These are phyloP conservation scores for Gasterosteus aculeatus DNA, from an alignment of 2,113 vertebrate genomes.

Conservation along the genomic window DNA sequence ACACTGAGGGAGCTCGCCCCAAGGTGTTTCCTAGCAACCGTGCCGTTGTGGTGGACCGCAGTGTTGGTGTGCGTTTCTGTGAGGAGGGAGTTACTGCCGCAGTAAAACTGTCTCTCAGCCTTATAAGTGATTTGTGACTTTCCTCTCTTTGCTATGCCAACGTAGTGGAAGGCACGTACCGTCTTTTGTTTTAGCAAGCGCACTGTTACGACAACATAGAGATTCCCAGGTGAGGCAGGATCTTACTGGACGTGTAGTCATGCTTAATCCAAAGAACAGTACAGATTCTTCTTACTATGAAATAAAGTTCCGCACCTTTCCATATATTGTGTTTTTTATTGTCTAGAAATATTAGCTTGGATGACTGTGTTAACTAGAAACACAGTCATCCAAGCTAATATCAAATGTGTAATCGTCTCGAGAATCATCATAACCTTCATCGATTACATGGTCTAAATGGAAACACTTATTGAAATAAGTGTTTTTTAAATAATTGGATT, in stretches of 20 bases:
- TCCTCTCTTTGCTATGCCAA: conserved; percentile 63
- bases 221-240: conserved; percentile 59
- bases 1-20: conserved; percentile 73
- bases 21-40: conserved; percentile 85
- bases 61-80: conserved; percentile 62
- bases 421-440: background rate
- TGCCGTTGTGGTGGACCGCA: conserved; percentile 56
- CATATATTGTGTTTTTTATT: conserved; percentile 14
- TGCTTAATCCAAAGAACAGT: conserved; percentile 32
- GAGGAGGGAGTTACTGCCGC: conserved; percentile 73
- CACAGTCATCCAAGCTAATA: background rate
- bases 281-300: conserved; percentile 16
- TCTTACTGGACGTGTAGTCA: conserved; percentile 26
- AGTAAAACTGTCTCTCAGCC: conserved; percentile 76
- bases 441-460: background rate
- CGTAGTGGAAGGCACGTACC: conserved; percentile 43
- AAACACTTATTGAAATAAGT: background rate
- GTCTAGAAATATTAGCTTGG: background rate
- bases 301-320: conserved; percentile 27
- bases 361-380: background rate
- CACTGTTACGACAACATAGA: conserved; percentile 54
- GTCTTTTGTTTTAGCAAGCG: conserved; percentile 69
- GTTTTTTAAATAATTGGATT: background rate
- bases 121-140: conserved; percentile 77
- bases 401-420: conserved; percentile 20